These are phyloP conservation scores for Neoseiulus cucumeris DNA, from an alignment of 1,140 invertebrate species.

Conservation along the genomic window DNA sequence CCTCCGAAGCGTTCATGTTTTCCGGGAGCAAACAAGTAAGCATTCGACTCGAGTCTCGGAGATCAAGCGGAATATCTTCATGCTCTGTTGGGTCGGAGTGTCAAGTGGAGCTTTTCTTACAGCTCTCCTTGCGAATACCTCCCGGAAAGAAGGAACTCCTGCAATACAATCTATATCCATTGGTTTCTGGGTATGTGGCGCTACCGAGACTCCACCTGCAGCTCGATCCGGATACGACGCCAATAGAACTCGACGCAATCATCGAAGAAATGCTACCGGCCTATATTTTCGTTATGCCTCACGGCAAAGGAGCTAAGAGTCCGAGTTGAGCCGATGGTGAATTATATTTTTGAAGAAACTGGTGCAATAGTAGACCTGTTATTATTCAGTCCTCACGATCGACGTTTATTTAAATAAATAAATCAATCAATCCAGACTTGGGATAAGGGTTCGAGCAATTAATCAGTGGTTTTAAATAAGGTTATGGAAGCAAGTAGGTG, in stretches of 20 bases:
- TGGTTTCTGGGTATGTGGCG: conserved; percentile 43
- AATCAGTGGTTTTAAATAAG: no score
- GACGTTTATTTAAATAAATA: no score
- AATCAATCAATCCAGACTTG: no score
- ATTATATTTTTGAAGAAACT: no score
- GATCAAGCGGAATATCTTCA: not conserved
- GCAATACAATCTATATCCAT: conserved; percentile 46
- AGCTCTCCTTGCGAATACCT: conserved; percentile 42
- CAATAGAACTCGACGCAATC: conserved; percentile 30
- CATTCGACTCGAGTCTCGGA: not conserved
- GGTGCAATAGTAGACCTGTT: no score
- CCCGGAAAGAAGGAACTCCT: conserved; percentile 32
- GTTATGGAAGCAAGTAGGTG: no score
- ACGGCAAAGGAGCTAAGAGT: conserved; percentile 13
- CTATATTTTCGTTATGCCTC: conserved; percentile 37
- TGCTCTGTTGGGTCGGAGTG: conserved; percentile 10
- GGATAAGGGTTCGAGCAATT: no score
- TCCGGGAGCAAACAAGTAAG: conserved; percentile 62
- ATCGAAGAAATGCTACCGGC: conserved; percentile 35
- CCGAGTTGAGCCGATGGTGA: not conserved
- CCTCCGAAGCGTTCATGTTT: conserved; percentile 69
- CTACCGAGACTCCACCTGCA: conserved; percentile 42
- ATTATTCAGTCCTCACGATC: no score
- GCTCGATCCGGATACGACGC: conserved; percentile 25
- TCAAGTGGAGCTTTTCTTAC: conserved; percentile 21